Evolutionary conservation across 1,140 invertebrate species (phyloP), one percentile per base, ranked within the genome.

Genomic region (Episyrphus balteatus): DNA sequence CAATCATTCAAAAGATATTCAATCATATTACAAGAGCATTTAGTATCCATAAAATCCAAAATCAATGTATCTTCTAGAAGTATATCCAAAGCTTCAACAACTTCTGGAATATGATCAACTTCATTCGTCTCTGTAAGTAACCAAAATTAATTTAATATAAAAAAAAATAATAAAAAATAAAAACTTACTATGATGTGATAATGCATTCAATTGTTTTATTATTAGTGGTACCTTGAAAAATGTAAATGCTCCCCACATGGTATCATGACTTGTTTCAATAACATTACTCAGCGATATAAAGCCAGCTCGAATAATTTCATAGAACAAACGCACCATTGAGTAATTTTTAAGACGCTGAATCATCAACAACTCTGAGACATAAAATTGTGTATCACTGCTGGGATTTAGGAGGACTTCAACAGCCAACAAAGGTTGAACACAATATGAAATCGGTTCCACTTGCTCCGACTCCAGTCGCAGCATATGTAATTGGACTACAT

Each of bases 181-280:
- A 33, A 36, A 15, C 14, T n/a, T 15, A 36, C 34, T 36, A 12
- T 36, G 12, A n/a, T 36, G 69, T 46, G 73, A 75, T 43, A 74
- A 65, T 5, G 70, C 70, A 47, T 84, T 77, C 11, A 89, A 59
- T 52, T 85, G 80, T 46, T 81, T 79, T 12, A 90, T 73, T 46
- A 88, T 81, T 56, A 84, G 77, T 3, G 88, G 88, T 45, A 95
- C 76, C 73, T 94, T 94, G 1, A 96, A 73, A 66, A 94, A 94
- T 11, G 85, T 89, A 62, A 95, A 94, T 15, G 90, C 89, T 17
- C 87, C 87, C 89, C 92, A 96, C 58, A 92, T 82, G 2, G 90
- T 81, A 55, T 92, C 88, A 45, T 77, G 74, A 31, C 71, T 72
- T 1, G 72, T 70, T 59, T 89, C 82, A 13, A 76, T 71, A 5